Base-by-base conservation (phyloP, 1,140 invertebrate genomes). In the Achroia grisella region DNA sequence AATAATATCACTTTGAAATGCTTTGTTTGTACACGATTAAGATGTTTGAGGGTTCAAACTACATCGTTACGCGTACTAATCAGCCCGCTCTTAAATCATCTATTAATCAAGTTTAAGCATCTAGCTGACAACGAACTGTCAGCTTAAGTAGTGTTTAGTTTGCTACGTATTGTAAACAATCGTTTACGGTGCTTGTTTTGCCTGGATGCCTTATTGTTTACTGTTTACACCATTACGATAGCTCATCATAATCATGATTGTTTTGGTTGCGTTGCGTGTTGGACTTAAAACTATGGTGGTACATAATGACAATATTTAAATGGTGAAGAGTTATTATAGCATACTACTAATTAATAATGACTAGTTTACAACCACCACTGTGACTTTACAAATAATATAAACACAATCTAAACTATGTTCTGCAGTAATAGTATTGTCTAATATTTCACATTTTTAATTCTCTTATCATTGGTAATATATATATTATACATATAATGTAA, bases 81-180 rank as follows among this genome's bases (percentile, higher is more conserved):
- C 70, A 79, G 66, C 39, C n/a, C 55, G 58, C 46, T 68, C 62
- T 63, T 62, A 69, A 80, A 79, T 79, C 69, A 65, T 64, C 79
- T 65, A 83, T 83, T 81, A 83, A 81, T 83, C 79, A 83, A 71
- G 67, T 75, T 79, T 69, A 79, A 81, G 73, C 76, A 74, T 79
- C 69, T 77, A 65, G 65, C 69, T 77, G 79, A 83, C 79, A 83
- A 74, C 52, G 59, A 64, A 70, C 70, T 81, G 79, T 81, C 77
- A 73, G 68, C 57, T 66, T 77, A 78, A 83, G 69, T 76, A 78
- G 70, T 72, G 66, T 75, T 79, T 80, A 77, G 71, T 77, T 77
- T 73, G 68, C 55, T 56, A 60, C 62, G 57, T 49, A 61, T 41
- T 61, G 74, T 71, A 80, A 80, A 83, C 71, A 80, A 71, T 73